Conservation (phyloP, 2,888 invertebrate genomes). For the Tortrix viridana region DNA sequence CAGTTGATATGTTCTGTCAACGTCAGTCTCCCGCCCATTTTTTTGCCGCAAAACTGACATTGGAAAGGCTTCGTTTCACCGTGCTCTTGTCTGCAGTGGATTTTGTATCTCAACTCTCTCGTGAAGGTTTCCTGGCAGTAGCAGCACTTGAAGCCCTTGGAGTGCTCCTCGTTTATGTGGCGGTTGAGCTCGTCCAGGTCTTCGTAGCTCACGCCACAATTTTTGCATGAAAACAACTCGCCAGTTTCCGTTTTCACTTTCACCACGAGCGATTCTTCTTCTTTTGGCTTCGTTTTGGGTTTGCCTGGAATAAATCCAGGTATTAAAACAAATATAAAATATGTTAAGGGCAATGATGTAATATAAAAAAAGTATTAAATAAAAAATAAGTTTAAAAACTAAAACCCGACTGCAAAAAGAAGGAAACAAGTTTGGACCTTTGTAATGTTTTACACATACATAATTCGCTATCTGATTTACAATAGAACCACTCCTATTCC, state of each 20-base stretch:
- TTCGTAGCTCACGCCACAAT: constrained; percentile 24
- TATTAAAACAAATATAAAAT: too few relatives aligned
- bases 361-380: too few relatives aligned
- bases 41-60: constrained; percentile 15
- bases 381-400: too few relatives aligned
- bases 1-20: constrained; percentile 17
- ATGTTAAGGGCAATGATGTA: too few relatives aligned
- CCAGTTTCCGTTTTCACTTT: constrained; percentile 30
- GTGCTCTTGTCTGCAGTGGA: constrained; percentile 6
- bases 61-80: constrained; percentile 17
- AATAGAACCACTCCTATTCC: too few relatives aligned
- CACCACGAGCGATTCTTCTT: constrained; percentile 25
- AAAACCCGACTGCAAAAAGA: too few relatives aligned
- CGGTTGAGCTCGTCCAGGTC: constrained; percentile 15
- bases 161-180: constrained; percentile 20
- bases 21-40: background rate
- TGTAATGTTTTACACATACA: too few relatives aligned
- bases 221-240: constrained; percentile 25
- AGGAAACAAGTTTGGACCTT: too few relatives aligned
- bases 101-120: constrained; percentile 6
- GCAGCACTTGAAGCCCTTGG: constrained; percentile 14
- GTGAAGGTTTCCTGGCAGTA: constrained; percentile 13
- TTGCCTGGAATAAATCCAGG: constrained; percentile 13
- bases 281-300: constrained; percentile 21
- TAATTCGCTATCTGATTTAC: too few relatives aligned